These are phyloP conservation scores for Batillaria attramentaria DNA, from an alignment of 1,140 invertebrate species.

Conservation along the genomic window DNA sequence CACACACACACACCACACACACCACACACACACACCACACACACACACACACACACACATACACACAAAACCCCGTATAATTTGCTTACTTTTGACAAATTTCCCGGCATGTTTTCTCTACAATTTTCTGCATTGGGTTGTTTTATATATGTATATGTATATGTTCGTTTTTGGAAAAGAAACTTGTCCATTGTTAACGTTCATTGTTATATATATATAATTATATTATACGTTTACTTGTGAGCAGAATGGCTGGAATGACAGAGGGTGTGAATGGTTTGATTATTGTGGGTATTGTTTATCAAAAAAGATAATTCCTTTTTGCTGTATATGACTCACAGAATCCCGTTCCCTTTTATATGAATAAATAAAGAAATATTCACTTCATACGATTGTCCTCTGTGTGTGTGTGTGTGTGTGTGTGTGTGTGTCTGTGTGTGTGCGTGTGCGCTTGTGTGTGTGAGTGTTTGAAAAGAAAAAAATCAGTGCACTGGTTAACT, in stretches of 20 bases:
- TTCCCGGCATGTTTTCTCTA: too few relatives aligned
- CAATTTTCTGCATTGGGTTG: too few relatives aligned
- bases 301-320: too few relatives aligned
- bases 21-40: too few relatives aligned
- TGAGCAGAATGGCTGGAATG: too few relatives aligned
- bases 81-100: too few relatives aligned
- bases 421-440: conserved; percentile 12
- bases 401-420: conserved; percentile 25
- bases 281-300: too few relatives aligned
- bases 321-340: too few relatives aligned
- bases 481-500: neutral
- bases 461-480: neutral
- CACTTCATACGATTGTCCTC: too few relatives aligned
- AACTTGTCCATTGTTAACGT: neutral
- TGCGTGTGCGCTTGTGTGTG: conserved; percentile 12
- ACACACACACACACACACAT: conserved; percentile 12
- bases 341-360: too few relatives aligned
- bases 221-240: neutral
- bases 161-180: conserved; percentile 14
- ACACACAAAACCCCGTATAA: neutral
- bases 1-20: conserved; percentile 11
- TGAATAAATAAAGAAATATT: too few relatives aligned
- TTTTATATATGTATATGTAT: conserved; percentile 13
- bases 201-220: neutral
- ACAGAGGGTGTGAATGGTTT: too few relatives aligned